Base-by-base conservation (phyloP, 2,888 invertebrate genomes). In the Himalopsyche japonica region DNA sequence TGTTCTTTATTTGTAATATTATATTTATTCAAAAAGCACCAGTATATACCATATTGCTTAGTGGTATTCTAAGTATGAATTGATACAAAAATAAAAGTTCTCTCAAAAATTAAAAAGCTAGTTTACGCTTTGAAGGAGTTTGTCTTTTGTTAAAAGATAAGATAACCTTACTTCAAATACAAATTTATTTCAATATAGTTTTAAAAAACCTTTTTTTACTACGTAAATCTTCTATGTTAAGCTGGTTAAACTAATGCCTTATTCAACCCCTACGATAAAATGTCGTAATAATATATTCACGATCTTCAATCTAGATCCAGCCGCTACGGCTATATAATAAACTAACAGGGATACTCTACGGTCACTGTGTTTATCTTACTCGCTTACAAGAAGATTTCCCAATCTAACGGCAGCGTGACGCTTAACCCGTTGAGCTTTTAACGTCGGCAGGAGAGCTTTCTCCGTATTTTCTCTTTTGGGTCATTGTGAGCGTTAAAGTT, bases 311-410 rank as follows among this genome's bases (percentile, higher is more conserved):
- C 49, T 34, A 64, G 77, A 81, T 84, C 48, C 64, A 79, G 76
- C 76, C 77, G 84, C 82, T 84, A 81, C 43, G 84, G 79, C 8
- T 70, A 64, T 70, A 80, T 82, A 77, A 85, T 85, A 85, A 82
- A 85, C 57, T 76, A 76, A 24, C 32, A 49, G 20, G 37, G 80
- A 80, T 82, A 30, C 79, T 49, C 20, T 80, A 37, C 48, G 80
- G 82, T 80, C 85, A 85, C 82, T 85, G 80, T 82, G 82, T 85
- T 85, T 85, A 85, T 85, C 85, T 85, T 48, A 57, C 57, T 57
- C 57, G 57, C 57, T 57, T 57, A n/a, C 57, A 57, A 24, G 49
- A 57, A 57, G 57, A n/a, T 57, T 57, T 57, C 57, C 57, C 57
- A 57, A 57, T 57, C 57, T 57, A 80, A 80, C 30, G 64, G 34